A percentile compares a stretch with the other conserved stretches of the same genome.
These are phyloP conservation scores for Sarcophaga caerulescens DNA, from an alignment of 2,888 invertebrate species.

Conservation along the genomic window DNA sequence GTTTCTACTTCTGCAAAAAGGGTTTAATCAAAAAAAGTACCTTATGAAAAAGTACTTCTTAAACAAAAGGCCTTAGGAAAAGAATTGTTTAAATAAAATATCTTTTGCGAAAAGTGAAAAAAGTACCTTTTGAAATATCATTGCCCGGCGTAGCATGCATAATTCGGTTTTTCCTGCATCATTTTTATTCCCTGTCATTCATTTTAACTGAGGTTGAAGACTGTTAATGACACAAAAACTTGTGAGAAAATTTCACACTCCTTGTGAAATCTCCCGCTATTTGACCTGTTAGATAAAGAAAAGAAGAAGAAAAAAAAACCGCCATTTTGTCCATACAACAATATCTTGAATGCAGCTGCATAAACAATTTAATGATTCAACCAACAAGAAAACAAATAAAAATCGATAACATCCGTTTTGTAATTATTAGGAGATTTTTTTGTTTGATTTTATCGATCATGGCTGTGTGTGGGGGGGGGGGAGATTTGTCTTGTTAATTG, in stretches of 20 bases:
- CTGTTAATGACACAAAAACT: no score
- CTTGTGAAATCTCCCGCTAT: background rate
- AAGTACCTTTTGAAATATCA: no score
- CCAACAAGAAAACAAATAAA: background rate
- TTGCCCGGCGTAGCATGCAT: no score
- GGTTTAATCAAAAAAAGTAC: no score
- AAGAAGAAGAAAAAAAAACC: background rate
- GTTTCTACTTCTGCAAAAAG: no score
- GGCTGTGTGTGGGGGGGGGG: no score
- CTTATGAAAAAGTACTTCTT: background rate
- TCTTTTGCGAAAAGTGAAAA: no score
- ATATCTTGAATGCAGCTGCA: background rate
- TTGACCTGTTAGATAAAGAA: background rate
- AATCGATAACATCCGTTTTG: conserved; percentile 19
- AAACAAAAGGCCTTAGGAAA: no score
- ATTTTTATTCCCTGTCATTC: background rate
- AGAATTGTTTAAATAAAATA: no score
- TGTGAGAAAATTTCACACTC: no score
- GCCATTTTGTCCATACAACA: background rate
- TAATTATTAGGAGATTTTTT: background rate
- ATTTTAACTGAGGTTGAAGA: background rate
- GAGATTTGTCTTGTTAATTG: background rate
- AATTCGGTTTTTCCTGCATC: no score
- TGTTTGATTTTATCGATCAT: background rate
- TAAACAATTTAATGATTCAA: background rate